Percentiles rank a stretch among this genome's conserved stretches.
phyloP scores from a whole-genome alignment of 64 coral and sea anemone species.

The Stylophora pistillata region DNA sequence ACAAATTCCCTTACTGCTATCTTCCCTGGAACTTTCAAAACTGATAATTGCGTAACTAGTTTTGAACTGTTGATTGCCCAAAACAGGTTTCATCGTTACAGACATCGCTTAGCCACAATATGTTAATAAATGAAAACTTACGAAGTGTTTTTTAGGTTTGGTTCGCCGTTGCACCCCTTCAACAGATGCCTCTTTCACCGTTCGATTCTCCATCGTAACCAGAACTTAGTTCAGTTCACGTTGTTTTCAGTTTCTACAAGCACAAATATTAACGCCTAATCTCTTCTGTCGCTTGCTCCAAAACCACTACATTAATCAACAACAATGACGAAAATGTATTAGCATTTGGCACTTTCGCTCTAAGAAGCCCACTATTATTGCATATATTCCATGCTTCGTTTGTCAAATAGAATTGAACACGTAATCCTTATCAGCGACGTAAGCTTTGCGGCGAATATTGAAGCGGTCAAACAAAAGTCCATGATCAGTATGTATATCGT shows the following conservation, averaged over 20 bases:
- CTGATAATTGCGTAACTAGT: background rate
- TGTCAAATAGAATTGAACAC: background rate
- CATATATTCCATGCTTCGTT: background rate
- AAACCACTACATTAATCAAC: background rate
- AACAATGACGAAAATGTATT: background rate
- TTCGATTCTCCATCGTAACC: conserved; percentile 8
- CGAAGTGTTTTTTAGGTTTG: conserved; percentile 35
- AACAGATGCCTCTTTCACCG: conserved; percentile 27
- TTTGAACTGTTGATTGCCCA: background rate
- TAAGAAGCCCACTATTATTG: background rate
- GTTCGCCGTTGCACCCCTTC: conserved; percentile 23
- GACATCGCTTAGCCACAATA: background rate
- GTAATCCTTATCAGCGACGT: too few relatives aligned
- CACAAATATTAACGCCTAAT: background rate
- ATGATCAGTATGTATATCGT: too few relatives aligned
- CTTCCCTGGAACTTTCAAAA: too few relatives aligned
- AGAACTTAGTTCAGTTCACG: background rate
- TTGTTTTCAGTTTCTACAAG: background rate
- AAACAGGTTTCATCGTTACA: background rate
- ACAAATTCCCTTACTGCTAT: too few relatives aligned
- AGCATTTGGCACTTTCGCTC: background rate
- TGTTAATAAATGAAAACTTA: background rate
- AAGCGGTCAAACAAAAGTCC: too few relatives aligned
- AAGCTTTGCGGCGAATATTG: background rate
- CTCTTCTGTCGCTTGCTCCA: background rate